Evolutionary conservation across 2,888 invertebrate species (phyloP).

Genomic region (Dione vanillae): DNA sequence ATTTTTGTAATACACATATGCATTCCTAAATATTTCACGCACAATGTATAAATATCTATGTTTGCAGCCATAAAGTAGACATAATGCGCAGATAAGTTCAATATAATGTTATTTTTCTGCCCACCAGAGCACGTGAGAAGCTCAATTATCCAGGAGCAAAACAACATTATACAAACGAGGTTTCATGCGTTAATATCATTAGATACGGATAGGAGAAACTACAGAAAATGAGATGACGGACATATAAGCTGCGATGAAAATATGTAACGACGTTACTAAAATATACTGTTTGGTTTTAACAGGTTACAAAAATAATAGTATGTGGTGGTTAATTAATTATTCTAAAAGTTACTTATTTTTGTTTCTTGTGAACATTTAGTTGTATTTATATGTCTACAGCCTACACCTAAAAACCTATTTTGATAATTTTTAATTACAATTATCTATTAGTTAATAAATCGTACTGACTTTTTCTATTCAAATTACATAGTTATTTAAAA

Average conservation of each 20-base stretch:
- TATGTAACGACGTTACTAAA: slow-evolving; percentile 10
- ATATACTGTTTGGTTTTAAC: background rate
- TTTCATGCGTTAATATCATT: slow-evolving; percentile 22
- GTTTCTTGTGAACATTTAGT: background rate
- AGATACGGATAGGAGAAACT: slow-evolving; percentile 10
- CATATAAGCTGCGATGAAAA: slow-evolving; percentile 22
- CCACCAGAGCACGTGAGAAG: slow-evolving; percentile 13
- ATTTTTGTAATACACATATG: background rate
- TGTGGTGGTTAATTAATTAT: slow-evolving; percentile 1
- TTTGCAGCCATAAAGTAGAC: slow-evolving; percentile 5
- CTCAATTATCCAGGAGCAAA: slow-evolving; percentile 20
- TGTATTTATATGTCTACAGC: background rate
- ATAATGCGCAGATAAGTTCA: slow-evolving; percentile 12
- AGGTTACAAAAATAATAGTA: background rate
- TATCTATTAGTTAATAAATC: background rate
- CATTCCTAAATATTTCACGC: slow-evolving; percentile 3
- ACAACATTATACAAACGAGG: slow-evolving; percentile 22
- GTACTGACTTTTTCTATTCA: no score
- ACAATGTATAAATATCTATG: slow-evolving; percentile 11
- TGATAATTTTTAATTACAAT: background rate
- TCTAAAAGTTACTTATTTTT: background rate
- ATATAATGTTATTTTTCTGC: slow-evolving; percentile 25
- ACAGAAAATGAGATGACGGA: slow-evolving; percentile 11
- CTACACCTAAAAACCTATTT: slow-evolving; percentile 5
- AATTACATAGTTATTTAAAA: no score